phyloP scores from a whole-genome alignment of 2,888 invertebrate genomes.

The Sesamia inferens region DNA sequence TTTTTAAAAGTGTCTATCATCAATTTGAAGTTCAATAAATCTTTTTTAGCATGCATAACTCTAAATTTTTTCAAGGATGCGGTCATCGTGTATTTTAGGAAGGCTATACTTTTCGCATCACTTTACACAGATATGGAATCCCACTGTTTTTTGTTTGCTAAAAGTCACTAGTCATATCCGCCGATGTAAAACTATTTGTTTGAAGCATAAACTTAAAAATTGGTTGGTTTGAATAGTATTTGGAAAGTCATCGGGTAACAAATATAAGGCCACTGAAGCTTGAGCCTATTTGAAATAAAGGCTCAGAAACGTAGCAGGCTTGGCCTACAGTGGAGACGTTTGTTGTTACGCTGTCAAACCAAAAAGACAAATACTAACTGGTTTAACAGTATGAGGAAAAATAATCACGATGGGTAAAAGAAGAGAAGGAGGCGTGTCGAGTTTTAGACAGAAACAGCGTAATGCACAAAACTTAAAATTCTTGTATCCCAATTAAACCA shows the following conservation, averaged over 20 bases:
- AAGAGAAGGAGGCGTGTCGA: not conserved
- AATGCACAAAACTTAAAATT: not conserved
- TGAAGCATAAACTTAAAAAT: conserved; percentile 5
- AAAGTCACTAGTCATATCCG: not conserved
- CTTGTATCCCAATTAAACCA: not conserved
- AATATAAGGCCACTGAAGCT: not conserved
- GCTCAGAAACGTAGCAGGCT: not conserved
- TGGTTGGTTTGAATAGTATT: not conserved
- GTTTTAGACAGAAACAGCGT: not conserved
- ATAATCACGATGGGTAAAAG: not conserved
- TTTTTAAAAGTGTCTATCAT: not conserved
- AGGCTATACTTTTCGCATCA: conserved; percentile 11
- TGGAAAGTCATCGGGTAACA: not conserved
- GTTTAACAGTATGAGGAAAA: not conserved
- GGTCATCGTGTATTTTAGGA: conserved; percentile 13
- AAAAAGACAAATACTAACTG: not conserved
- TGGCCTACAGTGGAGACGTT: not conserved
- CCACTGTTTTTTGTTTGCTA: not conserved
- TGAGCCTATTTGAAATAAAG: not conserved
- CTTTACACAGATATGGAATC: not conserved
- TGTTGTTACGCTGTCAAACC: too few relatives aligned
- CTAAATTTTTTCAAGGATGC: conserved; percentile 12
- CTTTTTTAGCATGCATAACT: not conserved
- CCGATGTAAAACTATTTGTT: not conserved
- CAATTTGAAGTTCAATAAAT: not conserved